These are phyloP conservation scores for Vandiemenella viatica DNA, from an alignment of 2,888 invertebrate genomes.

Conservation along the genomic window DNA sequence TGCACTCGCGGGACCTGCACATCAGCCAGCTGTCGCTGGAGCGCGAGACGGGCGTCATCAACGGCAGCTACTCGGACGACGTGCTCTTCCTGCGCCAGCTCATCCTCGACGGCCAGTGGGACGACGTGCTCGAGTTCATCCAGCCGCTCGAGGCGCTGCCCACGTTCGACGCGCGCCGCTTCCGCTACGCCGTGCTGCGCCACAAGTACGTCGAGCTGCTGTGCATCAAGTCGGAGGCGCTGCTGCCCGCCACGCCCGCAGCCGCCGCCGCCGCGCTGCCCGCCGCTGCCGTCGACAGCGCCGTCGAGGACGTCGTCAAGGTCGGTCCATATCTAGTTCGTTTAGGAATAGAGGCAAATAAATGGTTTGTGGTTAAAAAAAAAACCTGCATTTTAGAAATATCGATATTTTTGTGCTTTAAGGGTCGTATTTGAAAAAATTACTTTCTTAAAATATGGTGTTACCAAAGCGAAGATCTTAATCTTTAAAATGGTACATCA, in stretches of 20 bases:
- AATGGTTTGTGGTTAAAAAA: too few species aligned
- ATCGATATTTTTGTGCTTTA: too few species aligned
- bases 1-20: slow-evolving; percentile 79
- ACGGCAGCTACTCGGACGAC: slow-evolving; percentile 86
- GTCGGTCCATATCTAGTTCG: too few species aligned
- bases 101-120: slow-evolving; percentile 95
- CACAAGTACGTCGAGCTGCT: slow-evolving; percentile 88
- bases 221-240: slow-evolving; percentile 81
- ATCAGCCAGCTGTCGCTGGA: slow-evolving; percentile 83
- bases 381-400: too few species aligned
- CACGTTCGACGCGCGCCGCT: slow-evolving; percentile 68
- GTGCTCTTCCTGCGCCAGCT: slow-evolving; percentile 84
- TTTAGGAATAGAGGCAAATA: too few species aligned
- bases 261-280: slow-evolving; percentile 70
- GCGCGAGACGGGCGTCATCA: slow-evolving; percentile 88
- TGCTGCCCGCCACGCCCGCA: slow-evolving; percentile 43
- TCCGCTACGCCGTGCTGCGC: slow-evolving; percentile 73
- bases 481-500: too few species aligned
- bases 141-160: slow-evolving; percentile 71
- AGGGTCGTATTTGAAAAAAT: too few species aligned
- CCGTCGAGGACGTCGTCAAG: slow-evolving; percentile 87
- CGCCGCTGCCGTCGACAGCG: slow-evolving; percentile 78
- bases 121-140: slow-evolving; percentile 89
- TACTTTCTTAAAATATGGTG: too few species aligned
- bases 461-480: too few species aligned